Conservation (phyloP, 2,888 invertebrate species). For the Leuctra nigra region DNA sequence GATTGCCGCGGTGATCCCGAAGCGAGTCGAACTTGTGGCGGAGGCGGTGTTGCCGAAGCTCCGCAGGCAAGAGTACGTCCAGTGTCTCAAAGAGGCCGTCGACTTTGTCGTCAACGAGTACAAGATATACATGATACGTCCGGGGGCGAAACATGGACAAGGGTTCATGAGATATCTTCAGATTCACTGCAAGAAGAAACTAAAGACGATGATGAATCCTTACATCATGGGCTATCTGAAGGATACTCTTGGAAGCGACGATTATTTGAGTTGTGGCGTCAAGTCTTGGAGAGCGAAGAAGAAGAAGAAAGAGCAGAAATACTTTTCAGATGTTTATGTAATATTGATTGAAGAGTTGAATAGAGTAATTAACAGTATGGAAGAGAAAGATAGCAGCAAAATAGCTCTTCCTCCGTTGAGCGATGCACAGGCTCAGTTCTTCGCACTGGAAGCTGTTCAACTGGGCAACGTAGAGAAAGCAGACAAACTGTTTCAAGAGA, state of each 20-base stretch:
- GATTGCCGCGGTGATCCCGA: background rate
- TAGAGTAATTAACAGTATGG: slow-evolving; percentile 6
- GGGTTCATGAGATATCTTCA: background rate
- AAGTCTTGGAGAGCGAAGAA: background rate
- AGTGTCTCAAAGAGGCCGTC: slow-evolving; percentile 34
- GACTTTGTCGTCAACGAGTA: slow-evolving; percentile 36
- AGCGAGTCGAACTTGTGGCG: slow-evolving; percentile 31
- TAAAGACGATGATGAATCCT: background rate
- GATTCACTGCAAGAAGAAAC: background rate
- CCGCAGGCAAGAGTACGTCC: slow-evolving; percentile 35
- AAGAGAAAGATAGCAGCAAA: slow-evolving; percentile 32
- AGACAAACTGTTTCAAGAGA: slow-evolving; percentile 37
- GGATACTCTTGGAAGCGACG: background rate
- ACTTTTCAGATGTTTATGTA: slow-evolving; percentile 36
- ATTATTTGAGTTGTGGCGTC: background rate
- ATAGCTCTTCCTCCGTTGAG: too few species aligned
- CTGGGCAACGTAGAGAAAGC: slow-evolving; percentile 33
- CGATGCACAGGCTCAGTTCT: background rate
- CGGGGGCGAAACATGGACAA: too few species aligned
- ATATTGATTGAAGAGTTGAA: slow-evolving; percentile 35
- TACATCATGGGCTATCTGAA: background rate
- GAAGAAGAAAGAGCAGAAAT: slow-evolving; percentile 26
- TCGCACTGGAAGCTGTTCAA: background rate
- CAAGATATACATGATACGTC: too few species aligned
- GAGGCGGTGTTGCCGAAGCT: slow-evolving; percentile 33